Conservation (phyloP, 2,888 invertebrate genomes). For the Diloba caeruleocephala region DNA sequence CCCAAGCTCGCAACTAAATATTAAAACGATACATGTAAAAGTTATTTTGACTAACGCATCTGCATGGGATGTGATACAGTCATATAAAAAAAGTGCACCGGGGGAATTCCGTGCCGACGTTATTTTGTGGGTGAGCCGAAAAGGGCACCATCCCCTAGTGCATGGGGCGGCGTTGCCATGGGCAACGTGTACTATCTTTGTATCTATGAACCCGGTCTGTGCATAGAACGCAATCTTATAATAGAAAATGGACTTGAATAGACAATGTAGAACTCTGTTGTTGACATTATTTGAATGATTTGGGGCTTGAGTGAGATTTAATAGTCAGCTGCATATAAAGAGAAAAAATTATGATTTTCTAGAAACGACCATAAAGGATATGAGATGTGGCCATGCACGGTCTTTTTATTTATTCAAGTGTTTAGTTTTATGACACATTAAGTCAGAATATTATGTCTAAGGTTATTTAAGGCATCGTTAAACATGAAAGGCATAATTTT, state of each 20-base stretch:
- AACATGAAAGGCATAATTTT: conserved; percentile 67
- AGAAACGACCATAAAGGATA: conserved; percentile 52
- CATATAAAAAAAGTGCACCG: conserved; percentile 69
- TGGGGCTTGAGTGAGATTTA: conserved; percentile 72
- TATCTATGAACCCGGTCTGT: conserved; percentile 72
- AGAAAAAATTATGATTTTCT: conserved; percentile 42
- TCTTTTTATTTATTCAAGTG: conserved; percentile 73
- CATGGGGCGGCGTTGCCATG: conserved; percentile 73
- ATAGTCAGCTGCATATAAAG: conserved; percentile 70
- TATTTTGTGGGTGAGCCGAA: conserved; percentile 78
- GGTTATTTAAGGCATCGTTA: conserved; percentile 73
- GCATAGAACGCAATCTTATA: conserved; percentile 61
- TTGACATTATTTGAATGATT: conserved; percentile 79
- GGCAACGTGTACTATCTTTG: conserved; percentile 78
- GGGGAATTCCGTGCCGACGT: conserved; percentile 80
- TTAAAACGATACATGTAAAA: conserved; percentile 25
- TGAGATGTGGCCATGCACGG: conserved; percentile 57
- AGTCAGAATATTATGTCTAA: conserved; percentile 69
- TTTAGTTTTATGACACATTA: conserved; percentile 73
- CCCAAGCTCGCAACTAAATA: conserved; percentile 22
- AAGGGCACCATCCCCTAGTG: conserved; percentile 73
- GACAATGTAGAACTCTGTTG: conserved; percentile 74
- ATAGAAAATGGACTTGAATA: conserved; percentile 71
- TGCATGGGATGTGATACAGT: conserved; percentile 43
- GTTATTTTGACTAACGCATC: conserved; percentile 43